Conservation (phyloP, 2,888 invertebrate genomes). For the Lottia gigantea region DNA sequence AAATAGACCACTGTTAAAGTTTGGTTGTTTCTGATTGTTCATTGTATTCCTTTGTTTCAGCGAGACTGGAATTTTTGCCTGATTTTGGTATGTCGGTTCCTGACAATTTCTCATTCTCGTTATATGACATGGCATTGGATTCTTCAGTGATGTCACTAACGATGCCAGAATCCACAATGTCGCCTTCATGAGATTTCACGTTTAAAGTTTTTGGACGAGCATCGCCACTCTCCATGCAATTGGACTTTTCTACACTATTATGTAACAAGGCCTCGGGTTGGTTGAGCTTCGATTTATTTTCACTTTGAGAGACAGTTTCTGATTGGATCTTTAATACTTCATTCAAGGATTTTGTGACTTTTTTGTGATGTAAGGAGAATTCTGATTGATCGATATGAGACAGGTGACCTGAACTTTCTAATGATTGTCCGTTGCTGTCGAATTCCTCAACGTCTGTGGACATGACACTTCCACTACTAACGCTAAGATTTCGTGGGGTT, state of each 20-base stretch:
- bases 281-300: background rate
- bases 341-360: background rate
- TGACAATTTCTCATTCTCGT: too few relatives aligned
- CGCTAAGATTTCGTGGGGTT: background rate
- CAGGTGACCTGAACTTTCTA: slow-evolving; percentile 5
- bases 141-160: too few relatives aligned
- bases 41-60: too few relatives aligned
- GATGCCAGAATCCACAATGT: too few relatives aligned
- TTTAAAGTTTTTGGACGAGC: too few relatives aligned
- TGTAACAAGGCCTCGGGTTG: background rate
- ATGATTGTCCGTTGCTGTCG: background rate
- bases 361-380: background rate
- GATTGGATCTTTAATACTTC: slow-evolving; percentile 4
- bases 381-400: slow-evolving; percentile 5
- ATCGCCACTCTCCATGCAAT: too few relatives aligned
- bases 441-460: background rate
- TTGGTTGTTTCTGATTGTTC: too few relatives aligned
- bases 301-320: background rate
- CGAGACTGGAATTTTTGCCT: too few relatives aligned
- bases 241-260: background rate
- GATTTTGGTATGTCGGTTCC: too few relatives aligned
- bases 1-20: too few relatives aligned
- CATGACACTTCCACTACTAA: slow-evolving; percentile 1
- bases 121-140: too few relatives aligned
- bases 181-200: too few relatives aligned